Base-by-base conservation (phyloP, 2,797 vertebrate genomes). In the Sebastes flavidus region DNA sequence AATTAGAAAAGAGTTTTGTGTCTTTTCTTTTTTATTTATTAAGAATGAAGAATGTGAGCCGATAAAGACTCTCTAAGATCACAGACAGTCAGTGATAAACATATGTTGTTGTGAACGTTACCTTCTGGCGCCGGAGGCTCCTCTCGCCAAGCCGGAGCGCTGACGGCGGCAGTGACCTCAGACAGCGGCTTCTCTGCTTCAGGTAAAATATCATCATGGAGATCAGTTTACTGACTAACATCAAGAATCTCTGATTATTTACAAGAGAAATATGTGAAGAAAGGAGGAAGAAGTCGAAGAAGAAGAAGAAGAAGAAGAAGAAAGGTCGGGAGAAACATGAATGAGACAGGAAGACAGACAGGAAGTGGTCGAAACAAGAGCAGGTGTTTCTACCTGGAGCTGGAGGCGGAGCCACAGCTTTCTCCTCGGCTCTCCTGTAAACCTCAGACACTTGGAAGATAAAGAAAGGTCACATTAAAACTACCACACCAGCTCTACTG, bases 401-500 rank as follows among this genome's bases (percentile, higher is more conserved):
- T 69, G 83, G 25, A 67, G 77, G 55, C 6, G 59, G 85, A 83
- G 75, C 86, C 78, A 83, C 74, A 61, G 83, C 49, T 85, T 81
- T 87, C 72, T 91, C 90, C 80, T 87, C 92, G 75, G 77, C 10
- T 76, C 54, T 79, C 80, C 72, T 81, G 83, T 79, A 24, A 91
- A 74, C 83, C 74, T 95, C 91, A 80, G 91, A 71, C 87, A 89
- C 93, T 95, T 94, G 14, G 93, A 94, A 92, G 65, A 89, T 77
- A 3, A 83, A 91, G 79, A 96, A 78, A 94, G 85, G 74, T 88
- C 6, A 69, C 42, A 11, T 90, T 86, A 87, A 93, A 77, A 46
- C 42, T 46, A 46, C 42, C 16, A 18, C 42, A 46, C 42, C 42
- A 18, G 42, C 42, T 46, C 16, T 46, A 18, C 42, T 18, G 42